Base-by-base conservation (phyloP, 2,113 vertebrate species). In the Oxyura jamaicensis region DNA sequence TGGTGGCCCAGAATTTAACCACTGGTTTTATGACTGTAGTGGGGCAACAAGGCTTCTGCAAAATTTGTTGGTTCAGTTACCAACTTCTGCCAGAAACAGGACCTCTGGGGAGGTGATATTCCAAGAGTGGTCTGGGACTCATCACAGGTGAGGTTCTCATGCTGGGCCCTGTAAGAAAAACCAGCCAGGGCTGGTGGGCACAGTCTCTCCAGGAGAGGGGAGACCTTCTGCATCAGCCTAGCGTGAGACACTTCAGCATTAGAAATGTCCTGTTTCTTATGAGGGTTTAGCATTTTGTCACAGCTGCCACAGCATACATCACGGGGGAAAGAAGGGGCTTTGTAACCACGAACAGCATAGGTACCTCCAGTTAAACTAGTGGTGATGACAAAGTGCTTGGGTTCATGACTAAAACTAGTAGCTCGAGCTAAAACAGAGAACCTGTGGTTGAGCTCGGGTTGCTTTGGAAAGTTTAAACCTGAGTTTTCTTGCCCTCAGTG, bases 141-240 rank as follows among this genome's bases (percentile, higher is more conserved):
- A 0, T 52, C 16, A 59, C 0, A n/a, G 65, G 56, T 0, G 0
- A 25, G 36, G 25, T 28, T 23, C 18, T 72, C 31, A 36, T 17
- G 79, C 31, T 2, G 5, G 14, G 29, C 10, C 29, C 71, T 8
- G 15, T 0, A 1, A 66, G 20, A 11, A 16, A 46, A 41, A 41
- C 69, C 55, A 93, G 41, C n/a, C 53, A 46, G 33, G 35, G 36
- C 60, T 81, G 31, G n/a, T 8, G 58, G 46, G 60, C 65, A 67
- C 0, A 0, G 44, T 26, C 48, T 35, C 4, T 6, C 25, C 22
- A 65, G 58, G 39, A 83, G 35, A 62, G 44, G 53, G 8, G 71
- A 79, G 25, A 23, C 23, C 41, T 46, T 46, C 74, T 69, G 13
- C 15, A 7, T 58, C 31, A 58, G 55, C 31, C 17, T 33, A 33